phyloP scores from a whole-genome alignment of 2,797 vertebrate genomes.

The Ara ararauna region DNA sequence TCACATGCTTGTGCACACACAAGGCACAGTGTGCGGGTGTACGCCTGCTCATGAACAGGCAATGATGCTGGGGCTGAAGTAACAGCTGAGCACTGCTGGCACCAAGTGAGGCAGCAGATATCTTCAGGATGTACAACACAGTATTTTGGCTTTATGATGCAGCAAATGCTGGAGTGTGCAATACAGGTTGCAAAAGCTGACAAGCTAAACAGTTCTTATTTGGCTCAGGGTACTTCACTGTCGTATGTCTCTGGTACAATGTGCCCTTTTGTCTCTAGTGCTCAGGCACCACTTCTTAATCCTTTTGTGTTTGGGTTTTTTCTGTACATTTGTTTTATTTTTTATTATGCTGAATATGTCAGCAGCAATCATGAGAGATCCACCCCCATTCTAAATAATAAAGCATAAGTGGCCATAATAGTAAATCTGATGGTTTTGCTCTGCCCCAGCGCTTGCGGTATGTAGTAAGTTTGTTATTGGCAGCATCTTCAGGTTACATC shows the following conservation, averaged over 20 bases:
- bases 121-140: background rate
- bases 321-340: background rate
- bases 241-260: slow-evolving; percentile 12
- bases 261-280: background rate
- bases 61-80: background rate
- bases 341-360: background rate
- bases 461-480: background rate
- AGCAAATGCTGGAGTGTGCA: slow-evolving; percentile 37
- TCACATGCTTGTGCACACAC: accelerated
- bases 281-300: background rate
- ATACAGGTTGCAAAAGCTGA: slow-evolving; percentile 48
- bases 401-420: background rate
- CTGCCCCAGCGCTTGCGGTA: background rate
- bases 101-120: background rate
- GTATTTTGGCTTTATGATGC: background rate
- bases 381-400: background rate
- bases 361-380: background rate
- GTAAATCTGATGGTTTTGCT: background rate
- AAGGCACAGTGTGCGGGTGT: accelerated
- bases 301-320: background rate
- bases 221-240: slow-evolving; percentile 61
- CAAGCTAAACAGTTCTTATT: background rate
- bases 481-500: slow-evolving; percentile 2
- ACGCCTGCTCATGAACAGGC: background rate
- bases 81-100: background rate